Conservation (phyloP, 2,888 invertebrate species). For the Ophion costatus region DNA sequence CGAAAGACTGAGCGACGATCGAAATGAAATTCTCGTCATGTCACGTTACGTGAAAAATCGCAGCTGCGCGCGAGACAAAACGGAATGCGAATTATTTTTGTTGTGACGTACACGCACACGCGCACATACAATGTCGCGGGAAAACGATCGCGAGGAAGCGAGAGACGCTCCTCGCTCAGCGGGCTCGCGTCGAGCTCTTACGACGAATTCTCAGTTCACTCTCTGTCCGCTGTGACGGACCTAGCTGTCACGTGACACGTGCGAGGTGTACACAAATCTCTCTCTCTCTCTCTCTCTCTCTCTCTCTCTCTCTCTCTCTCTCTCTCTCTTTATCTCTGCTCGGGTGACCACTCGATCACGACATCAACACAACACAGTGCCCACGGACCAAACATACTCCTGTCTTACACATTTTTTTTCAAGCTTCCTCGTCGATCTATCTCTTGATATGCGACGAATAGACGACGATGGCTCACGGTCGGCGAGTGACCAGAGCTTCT, state of each 20-base stretch:
- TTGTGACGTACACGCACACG: slow-evolving; percentile 3
- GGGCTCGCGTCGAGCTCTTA: slow-evolving; percentile 23
- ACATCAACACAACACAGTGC: slow-evolving; percentile 14
- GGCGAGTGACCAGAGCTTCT: not conserved
- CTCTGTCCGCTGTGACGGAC: slow-evolving; percentile 35
- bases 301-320: not conserved
- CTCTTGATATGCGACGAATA: slow-evolving; percentile 15
- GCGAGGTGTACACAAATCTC: slow-evolving; percentile 19
- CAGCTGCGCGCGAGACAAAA: not conserved
- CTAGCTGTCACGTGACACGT: slow-evolving; percentile 37
- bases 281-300: not conserved
- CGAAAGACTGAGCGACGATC: not conserved
- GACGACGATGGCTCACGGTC: slow-evolving; percentile 7
- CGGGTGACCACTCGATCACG: slow-evolving; percentile 19
- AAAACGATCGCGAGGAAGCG: slow-evolving; percentile 15
- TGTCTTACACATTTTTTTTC: slow-evolving; percentile 15
- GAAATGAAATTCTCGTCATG: not conserved
- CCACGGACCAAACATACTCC: not conserved
- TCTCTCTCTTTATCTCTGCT: not conserved
- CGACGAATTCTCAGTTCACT: slow-evolving; percentile 24
- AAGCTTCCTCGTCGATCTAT: slow-evolving; percentile 4
- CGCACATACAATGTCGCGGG: not conserved
- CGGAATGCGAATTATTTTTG: slow-evolving; percentile 12
- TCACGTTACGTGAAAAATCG: too few species aligned
- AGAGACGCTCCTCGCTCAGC: slow-evolving; percentile 15